A percentile compares a stretch with the other conserved stretches of the same genome.
Evolutionary conservation across 2,797 vertebrate species (phyloP).

Genomic region (Urophycis tenuis): DNA sequence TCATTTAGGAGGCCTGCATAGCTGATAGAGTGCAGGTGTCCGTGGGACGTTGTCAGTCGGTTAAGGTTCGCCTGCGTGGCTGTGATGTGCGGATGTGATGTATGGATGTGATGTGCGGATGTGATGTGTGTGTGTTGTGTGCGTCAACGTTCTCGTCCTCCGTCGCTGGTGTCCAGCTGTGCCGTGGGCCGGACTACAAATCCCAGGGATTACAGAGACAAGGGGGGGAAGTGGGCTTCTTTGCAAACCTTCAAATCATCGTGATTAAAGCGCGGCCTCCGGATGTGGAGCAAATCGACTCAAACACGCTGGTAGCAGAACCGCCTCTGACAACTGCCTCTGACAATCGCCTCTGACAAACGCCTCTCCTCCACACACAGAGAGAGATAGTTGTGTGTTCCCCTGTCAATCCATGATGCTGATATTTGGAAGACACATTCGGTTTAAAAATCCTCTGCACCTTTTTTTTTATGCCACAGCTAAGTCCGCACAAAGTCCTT

Average conservation of each 20-base stretch:
- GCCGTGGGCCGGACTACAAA: constrained; percentile 33
- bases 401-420: background rate
- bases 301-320: background rate
- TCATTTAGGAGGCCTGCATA: background rate
- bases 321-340: background rate
- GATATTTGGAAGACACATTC: background rate
- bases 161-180: constrained; percentile 45
- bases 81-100: background rate
- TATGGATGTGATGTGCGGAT: background rate
- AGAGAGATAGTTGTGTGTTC: background rate
- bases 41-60: background rate
- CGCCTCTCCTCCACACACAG: background rate
- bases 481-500: background rate
- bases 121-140: constrained; percentile 11
- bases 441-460: too few relatives aligned
- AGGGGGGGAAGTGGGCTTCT: constrained; percentile 25
- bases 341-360: too few relatives aligned
- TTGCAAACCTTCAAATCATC: constrained; percentile 18
- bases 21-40: background rate
- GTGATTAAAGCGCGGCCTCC: constrained; percentile 7
- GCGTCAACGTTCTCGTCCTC: constrained; percentile 26
- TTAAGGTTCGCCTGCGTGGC: background rate
- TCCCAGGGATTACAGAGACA: constrained; percentile 40
- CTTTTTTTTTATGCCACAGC: background rate
- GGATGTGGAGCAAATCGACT: background rate